A percentile compares a stretch with the other conserved stretches of the same genome.
phyloP scores from a whole-genome alignment of 2,797 vertebrate species.

The Cuculus canorus region DNA sequence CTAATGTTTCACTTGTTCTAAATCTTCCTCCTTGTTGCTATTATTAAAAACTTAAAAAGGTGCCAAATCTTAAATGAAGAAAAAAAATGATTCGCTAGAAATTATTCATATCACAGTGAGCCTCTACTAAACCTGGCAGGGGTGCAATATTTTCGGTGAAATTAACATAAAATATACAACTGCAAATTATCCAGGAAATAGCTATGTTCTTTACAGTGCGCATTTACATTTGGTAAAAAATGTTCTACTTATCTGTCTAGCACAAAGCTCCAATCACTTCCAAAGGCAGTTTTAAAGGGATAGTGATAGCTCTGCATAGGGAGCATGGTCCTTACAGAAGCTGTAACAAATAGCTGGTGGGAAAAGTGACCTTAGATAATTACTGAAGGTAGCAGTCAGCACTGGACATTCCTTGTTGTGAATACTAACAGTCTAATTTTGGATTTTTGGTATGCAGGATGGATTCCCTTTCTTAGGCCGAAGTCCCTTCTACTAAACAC shows the following conservation, averaged over 20 bases:
- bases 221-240: constrained; percentile 78
- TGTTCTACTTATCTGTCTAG: constrained; percentile 72
- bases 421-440: constrained; percentile 49
- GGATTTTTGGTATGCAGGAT: constrained; percentile 32
- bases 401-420: constrained; percentile 30
- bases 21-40: constrained; percentile 84
- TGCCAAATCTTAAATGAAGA: constrained; percentile 85
- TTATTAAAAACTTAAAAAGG: constrained; percentile 86
- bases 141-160: constrained; percentile 84
- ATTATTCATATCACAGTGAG: constrained; percentile 85
- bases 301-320: constrained; percentile 62
- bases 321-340: not conserved
- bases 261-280: constrained; percentile 72
- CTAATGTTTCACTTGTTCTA: constrained; percentile 81
- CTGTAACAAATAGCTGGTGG: constrained; percentile 54
- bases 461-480: constrained; percentile 69
- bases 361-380: constrained; percentile 65
- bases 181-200: constrained; percentile 87
- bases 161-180: constrained; percentile 89
- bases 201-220: constrained; percentile 78
- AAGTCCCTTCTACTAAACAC: constrained; percentile 74
- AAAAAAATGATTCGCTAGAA: constrained; percentile 82
- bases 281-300: constrained; percentile 74
- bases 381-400: constrained; percentile 43
- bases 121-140: constrained; percentile 83